Percentiles rank a stretch among this genome's conserved stretches.
phyloP scores from a whole-genome alignment of 2,113 vertebrate genomes.

The Tauraco erythrolophus region DNA sequence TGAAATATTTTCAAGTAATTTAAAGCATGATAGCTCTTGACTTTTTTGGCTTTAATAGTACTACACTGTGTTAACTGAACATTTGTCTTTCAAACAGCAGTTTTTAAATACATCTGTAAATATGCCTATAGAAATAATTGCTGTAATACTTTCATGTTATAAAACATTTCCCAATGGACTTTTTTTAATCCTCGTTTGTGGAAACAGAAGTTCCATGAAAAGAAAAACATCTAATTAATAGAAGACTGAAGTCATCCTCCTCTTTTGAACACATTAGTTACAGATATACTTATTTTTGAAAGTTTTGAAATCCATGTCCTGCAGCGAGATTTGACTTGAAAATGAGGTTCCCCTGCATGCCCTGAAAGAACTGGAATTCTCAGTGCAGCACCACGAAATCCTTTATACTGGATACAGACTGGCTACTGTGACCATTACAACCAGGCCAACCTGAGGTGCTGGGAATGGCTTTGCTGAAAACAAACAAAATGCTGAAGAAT shows the following conservation, averaged over 20 bases:
- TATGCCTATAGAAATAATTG: neutral
- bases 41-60: neutral
- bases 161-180: neutral
- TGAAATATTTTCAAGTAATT: neutral
- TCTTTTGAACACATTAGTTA: neutral
- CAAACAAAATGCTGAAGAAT: neutral
- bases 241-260: neutral
- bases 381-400: neutral
- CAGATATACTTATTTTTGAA: neutral
- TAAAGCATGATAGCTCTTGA: neutral
- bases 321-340: neutral
- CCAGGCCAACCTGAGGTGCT: neutral
- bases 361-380: neutral
- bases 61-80: neutral
- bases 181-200: neutral
- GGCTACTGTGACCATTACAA: neutral
- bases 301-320: neutral
- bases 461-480: neutral
- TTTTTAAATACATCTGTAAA: neutral
- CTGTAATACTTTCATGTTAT: neutral
- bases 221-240: neutral
- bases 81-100: neutral
- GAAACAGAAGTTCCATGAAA: neutral
- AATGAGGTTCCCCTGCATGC: neutral
- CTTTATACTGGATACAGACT: neutral